Evolutionary conservation across 2,888 invertebrate genomes (phyloP).

Genomic region (Microctonus hyperodae): DNA sequence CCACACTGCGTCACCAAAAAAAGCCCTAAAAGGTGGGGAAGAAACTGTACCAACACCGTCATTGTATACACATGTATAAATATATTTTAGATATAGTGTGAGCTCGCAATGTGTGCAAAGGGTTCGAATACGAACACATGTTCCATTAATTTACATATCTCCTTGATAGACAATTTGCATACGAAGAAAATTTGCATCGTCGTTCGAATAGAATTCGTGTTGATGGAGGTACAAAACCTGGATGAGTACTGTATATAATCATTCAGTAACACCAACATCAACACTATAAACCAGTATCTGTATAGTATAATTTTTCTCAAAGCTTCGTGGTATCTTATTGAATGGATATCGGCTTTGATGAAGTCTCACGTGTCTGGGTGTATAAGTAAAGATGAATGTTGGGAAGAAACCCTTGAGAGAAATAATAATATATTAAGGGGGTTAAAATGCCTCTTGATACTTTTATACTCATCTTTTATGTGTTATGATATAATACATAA

Average conservation of each 20-base stretch:
- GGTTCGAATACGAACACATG: slow-evolving; percentile 59
- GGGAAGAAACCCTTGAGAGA: slow-evolving; percentile 41
- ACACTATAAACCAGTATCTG: neutral
- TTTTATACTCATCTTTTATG: slow-evolving; percentile 47
- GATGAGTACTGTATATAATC: no score
- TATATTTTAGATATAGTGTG: neutral
- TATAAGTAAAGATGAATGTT: slow-evolving; percentile 15
- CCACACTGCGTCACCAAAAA: slow-evolving; percentile 9
- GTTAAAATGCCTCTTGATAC: slow-evolving; percentile 60
- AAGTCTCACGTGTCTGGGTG: neutral
- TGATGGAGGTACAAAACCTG: slow-evolving; percentile 28
- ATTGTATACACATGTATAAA: neutral
- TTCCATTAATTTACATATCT: slow-evolving; percentile 59
- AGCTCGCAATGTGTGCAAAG: slow-evolving; percentile 10
- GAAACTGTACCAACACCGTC: neutral
- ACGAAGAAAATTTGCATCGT: slow-evolving; percentile 62
- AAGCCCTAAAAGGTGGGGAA: slow-evolving; percentile 9
- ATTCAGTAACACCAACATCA: no score
- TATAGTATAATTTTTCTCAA: neutral
- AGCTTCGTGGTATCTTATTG: slow-evolving; percentile 45
- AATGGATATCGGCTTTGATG: slow-evolving; percentile 46
- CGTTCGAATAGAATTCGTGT: slow-evolving; percentile 46
- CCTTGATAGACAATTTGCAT: slow-evolving; percentile 55
- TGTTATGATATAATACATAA: no score
- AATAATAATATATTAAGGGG: slow-evolving; percentile 62